A percentile compares a stretch with the other conserved stretches of the same genome.
phyloP scores from a whole-genome alignment of 2,113 vertebrate genomes.

The Nesospiza acunhae region DNA sequence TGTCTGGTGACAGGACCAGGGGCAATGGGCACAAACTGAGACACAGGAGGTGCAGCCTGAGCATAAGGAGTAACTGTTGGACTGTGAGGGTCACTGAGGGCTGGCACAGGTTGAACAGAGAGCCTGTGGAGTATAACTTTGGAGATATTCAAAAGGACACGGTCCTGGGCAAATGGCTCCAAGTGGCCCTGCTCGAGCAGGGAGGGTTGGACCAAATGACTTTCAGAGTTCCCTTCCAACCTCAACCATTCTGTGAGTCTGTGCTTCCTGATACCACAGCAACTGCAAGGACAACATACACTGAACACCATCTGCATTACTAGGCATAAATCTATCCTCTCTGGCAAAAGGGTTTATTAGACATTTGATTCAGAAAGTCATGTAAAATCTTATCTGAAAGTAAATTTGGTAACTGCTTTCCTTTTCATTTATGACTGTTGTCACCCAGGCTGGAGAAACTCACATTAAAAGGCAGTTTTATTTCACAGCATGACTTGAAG shows the following conservation, averaged over 20 bases:
- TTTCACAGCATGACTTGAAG: slow-evolving; percentile 8
- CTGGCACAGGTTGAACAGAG: neutral
- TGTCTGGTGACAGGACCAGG: neutral
- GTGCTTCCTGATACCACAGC: neutral
- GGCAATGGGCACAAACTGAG: neutral
- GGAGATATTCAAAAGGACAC: neutral
- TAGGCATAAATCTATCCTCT: neutral
- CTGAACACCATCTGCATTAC: neutral
- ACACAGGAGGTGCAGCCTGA: neutral
- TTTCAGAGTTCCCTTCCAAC: neutral
- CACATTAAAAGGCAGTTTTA: slow-evolving; percentile 5
- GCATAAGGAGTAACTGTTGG: neutral
- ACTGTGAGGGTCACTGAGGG: neutral
- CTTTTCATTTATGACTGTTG: slow-evolving; percentile 5
- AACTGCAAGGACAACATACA: neutral
- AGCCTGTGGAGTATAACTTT: neutral
- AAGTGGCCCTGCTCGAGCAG: neutral
- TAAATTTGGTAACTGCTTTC: neutral
- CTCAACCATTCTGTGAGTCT: neutral
- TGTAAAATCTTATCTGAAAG: neutral
- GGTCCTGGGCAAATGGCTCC: neutral
- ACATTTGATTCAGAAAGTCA: neutral
- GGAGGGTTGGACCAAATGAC: neutral
- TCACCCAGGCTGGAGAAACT: neutral
- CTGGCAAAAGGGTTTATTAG: neutral